phyloP scores from a whole-genome alignment of 2,888 invertebrate species.

The Agrilus biguttatus region DNA sequence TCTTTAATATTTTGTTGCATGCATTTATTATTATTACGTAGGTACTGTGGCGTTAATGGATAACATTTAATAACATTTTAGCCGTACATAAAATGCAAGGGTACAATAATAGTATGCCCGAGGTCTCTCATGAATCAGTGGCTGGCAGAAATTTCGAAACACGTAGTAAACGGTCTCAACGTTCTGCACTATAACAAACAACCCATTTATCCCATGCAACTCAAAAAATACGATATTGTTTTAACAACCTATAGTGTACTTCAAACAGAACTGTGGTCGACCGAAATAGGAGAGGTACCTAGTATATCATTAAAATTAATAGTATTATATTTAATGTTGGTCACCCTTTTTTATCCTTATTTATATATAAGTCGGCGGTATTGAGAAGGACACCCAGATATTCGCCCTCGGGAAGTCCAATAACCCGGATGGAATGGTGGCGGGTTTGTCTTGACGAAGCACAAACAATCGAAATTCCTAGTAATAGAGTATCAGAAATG shows the following conservation, averaged over 20 bases:
- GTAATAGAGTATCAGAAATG: conserved; percentile 46
- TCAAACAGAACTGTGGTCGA: conserved; percentile 44
- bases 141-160: conserved; percentile 53
- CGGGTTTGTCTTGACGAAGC: conserved; percentile 66
- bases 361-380: conserved; percentile 7
- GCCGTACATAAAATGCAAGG: conserved; percentile 37
- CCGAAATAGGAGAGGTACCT: conserved; percentile 32
- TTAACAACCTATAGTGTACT: conserved; percentile 56
- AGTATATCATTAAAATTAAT: conserved; percentile 1
- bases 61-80: conserved; percentile 12
- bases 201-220: conserved; percentile 44
- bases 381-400: conserved; percentile 47
- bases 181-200: conserved; percentile 42
- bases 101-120: conserved; percentile 62
- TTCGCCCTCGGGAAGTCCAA: conserved; percentile 47
- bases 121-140: conserved; percentile 53
- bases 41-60: too few species aligned
- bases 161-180: conserved; percentile 36
- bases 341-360: not conserved
- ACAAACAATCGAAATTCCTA: conserved; percentile 56
- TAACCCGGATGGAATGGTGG: conserved; percentile 62
- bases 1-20: too few species aligned
- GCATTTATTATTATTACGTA: not conserved
- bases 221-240: conserved; percentile 54
- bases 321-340: not conserved